Evolutionary conservation across 2,888 invertebrate genomes (phyloP), one percentile per base, ranked within the genome.

Genomic region (Clepsis dumicolana): DNA sequence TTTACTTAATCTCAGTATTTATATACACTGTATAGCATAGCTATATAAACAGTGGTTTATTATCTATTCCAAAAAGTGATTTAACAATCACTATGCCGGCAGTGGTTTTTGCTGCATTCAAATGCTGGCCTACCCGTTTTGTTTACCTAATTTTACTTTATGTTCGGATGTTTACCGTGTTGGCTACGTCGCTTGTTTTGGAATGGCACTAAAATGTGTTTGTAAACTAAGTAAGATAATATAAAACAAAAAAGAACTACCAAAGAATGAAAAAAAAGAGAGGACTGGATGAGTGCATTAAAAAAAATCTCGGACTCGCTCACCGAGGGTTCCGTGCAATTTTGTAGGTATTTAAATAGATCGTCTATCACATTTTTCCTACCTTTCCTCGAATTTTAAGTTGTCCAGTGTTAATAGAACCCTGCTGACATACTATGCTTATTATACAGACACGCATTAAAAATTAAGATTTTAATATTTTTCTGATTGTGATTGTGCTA

Each of bases 71-170:
- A 54, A n/a, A n/a, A 53, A 53, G 52, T 53, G n/a, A 16, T 54
- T 5, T 35, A 56, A 35, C 21, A 56, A 14, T 35, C 21, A 56
- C 35, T 32, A 21, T 21, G 24, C 56, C 24, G 21, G 35, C 24
- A 59, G 35, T 24, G 35, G 16, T 5, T 59, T 52, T 59, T 41
- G 41, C 41, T 41, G 38, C 41, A 38, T 16, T 41, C 52, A 18
- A 60, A 64, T 68, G 69, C 44, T 63, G 71, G 72, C 18, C 32
- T 7, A n/a, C 18, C 14, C 14, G 61, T 48, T 61, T 29, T 14
- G 48, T 16, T 41, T 38, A 41, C 35, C 25, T 41, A 24, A 35
- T 59, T 59, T 59, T 41, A 24, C 38, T 59, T 41, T 35, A 59
- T 59, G 16, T 35, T 35, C 18, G 59, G 41, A 38, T 38, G 59